Evolutionary conservation across 2,888 invertebrate genomes (phyloP).

Genomic region (Aleiodes alternator): DNA sequence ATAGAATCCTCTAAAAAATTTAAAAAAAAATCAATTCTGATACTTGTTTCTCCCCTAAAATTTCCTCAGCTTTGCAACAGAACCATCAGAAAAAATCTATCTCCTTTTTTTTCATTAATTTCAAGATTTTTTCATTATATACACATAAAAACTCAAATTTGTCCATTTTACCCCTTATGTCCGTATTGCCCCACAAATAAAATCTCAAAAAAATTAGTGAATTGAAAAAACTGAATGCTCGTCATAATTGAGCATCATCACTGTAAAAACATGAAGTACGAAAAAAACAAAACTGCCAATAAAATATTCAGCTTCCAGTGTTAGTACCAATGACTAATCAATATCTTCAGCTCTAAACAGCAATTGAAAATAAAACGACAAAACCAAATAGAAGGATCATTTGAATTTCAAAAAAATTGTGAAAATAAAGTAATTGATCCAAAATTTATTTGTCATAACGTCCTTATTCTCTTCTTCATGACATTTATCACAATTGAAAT

Average conservation of each 20-base stretch:
- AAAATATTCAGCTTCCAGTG: neutral
- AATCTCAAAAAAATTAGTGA: neutral
- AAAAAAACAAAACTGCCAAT: neutral
- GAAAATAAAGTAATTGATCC: constrained; percentile 15
- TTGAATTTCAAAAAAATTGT: neutral
- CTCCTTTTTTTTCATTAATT: too few relatives aligned
- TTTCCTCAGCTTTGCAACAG: too few relatives aligned
- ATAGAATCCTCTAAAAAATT: too few relatives aligned
- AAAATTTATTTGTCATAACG: constrained; percentile 27
- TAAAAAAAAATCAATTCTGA: too few relatives aligned
- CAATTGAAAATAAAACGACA: neutral
- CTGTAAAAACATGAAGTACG: neutral
- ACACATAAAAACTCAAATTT: too few relatives aligned
- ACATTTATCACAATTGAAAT: constrained; percentile 15
- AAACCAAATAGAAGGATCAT: neutral
- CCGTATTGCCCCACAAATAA: too few relatives aligned
- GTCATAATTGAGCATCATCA: neutral
- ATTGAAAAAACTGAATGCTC: too few relatives aligned
- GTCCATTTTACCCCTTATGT: too few relatives aligned
- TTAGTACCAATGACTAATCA: constrained; percentile 1
- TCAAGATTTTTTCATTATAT: too few relatives aligned
- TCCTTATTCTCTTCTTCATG: neutral
- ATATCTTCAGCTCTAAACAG: neutral
- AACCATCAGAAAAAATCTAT: too few relatives aligned
- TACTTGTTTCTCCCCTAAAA: too few relatives aligned